Conservation (phyloP, 1,140 invertebrate genomes). For the Cyrtorhinus lividipennis region DNA sequence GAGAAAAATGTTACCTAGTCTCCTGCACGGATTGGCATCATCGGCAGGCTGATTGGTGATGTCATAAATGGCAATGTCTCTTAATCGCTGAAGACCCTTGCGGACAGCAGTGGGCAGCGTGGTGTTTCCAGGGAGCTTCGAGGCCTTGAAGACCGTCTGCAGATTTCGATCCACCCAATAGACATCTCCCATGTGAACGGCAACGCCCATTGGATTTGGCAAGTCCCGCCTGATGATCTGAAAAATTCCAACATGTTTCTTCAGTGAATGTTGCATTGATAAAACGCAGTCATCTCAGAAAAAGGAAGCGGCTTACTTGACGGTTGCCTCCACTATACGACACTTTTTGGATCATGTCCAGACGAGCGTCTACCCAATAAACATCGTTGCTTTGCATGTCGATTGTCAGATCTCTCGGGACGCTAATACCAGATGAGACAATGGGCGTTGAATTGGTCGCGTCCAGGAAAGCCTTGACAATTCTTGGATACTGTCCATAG, state of each 20-base stretch:
- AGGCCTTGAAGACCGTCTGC: slow-evolving; percentile 70
- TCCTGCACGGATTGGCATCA: slow-evolving; percentile 60
- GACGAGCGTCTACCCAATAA: slow-evolving; percentile 91
- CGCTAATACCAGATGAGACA: slow-evolving; percentile 77
- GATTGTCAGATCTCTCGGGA: slow-evolving; percentile 83
- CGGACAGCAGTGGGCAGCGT: slow-evolving; percentile 44
- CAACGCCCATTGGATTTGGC: slow-evolving; percentile 89
- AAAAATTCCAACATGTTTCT: too few species aligned
- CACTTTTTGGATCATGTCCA: slow-evolving; percentile 83
- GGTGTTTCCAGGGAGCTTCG: slow-evolving; percentile 56
- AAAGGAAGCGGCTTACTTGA: too few species aligned
- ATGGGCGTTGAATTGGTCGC: slow-evolving; percentile 75
- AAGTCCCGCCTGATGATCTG: slow-evolving; percentile 69
- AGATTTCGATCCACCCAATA: slow-evolving; percentile 96
- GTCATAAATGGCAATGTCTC: slow-evolving; percentile 85
- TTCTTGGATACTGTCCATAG: slow-evolving; percentile 90
- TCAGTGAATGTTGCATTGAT: too few species aligned
- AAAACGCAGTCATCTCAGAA: too few species aligned
- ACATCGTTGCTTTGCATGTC: slow-evolving; percentile 90
- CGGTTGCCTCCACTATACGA: slow-evolving; percentile 63
- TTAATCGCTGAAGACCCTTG: slow-evolving; percentile 64
- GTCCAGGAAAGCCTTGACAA: slow-evolving; percentile 79
- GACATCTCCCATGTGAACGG: slow-evolving; percentile 65
- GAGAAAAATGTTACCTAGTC: slow-evolving; percentile 28
- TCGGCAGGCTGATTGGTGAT: slow-evolving; percentile 68